phyloP scores from a whole-genome alignment of 53 echinoderm and acorn worm species.

The Antedon mediterranea region DNA sequence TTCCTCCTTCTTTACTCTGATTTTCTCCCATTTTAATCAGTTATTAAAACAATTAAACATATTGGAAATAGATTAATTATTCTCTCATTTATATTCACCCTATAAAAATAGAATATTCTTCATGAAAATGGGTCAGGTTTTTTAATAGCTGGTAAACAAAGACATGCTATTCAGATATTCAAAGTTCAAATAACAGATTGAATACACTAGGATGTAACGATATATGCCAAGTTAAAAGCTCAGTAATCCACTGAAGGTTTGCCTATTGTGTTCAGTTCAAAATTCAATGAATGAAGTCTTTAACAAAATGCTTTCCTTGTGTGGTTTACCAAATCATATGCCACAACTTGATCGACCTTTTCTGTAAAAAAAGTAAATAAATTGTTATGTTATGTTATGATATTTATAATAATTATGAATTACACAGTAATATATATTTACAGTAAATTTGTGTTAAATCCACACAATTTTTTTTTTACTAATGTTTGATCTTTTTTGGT shows the following conservation, averaged over 20 bases:
- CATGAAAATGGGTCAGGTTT: not conserved
- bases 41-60: not conserved
- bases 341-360: not conserved
- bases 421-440: too few relatives aligned
- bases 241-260: not conserved
- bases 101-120: not conserved
- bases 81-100: not conserved
- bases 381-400: too few relatives aligned
- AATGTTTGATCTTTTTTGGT: too few relatives aligned
- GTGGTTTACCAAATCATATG: not conserved
- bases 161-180: too few relatives aligned
- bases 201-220: not conserved
- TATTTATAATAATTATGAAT: too few relatives aligned
- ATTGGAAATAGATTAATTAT: not conserved
- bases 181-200: not conserved
- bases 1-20: not conserved
- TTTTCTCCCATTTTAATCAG: not conserved
- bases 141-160: too few relatives aligned
- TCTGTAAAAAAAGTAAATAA: too few relatives aligned
- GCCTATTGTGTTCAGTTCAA: not conserved
- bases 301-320: not conserved
- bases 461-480: too few relatives aligned
- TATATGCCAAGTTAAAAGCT: not conserved
- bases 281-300: not conserved
- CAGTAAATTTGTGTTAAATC: too few relatives aligned